Evolutionary conservation across 2,797 vertebrate species (phyloP).

Genomic region (Selene dorsalis): DNA sequence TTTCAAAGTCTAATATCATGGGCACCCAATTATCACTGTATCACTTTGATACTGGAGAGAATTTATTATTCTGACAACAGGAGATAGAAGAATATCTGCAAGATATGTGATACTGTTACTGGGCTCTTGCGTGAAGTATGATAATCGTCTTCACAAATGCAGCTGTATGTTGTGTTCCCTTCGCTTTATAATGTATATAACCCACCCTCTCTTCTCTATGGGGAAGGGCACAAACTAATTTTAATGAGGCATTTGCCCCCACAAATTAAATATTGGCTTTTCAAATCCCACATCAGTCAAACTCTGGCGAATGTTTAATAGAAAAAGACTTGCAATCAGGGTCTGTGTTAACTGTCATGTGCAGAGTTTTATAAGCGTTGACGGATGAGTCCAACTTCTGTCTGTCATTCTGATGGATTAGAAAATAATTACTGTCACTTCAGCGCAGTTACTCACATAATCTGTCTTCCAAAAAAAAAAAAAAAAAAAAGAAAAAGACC

Average conservation of each 20-base stretch:
- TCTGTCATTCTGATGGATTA: slow-evolving; percentile 59
- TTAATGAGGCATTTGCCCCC: slow-evolving; percentile 16
- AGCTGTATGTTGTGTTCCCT: background rate
- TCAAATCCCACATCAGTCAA: slow-evolving; percentile 36
- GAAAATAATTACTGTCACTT: slow-evolving; percentile 57
- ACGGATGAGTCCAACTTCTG: slow-evolving; percentile 47
- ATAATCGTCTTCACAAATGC: too few species aligned
- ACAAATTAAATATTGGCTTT: slow-evolving; percentile 43
- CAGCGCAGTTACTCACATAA: slow-evolving; percentile 26
- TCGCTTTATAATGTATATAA: background rate
- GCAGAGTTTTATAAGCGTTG: slow-evolving; percentile 32
- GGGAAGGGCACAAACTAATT: background rate
- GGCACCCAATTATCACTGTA: too few species aligned
- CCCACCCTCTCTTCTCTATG: background rate
- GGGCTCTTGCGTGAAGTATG: too few species aligned
- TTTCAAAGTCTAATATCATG: too few species aligned
- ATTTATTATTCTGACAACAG: too few species aligned
- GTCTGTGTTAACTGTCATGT: slow-evolving; percentile 49
- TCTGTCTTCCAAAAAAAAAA: slow-evolving; percentile 25
- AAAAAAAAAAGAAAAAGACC: background rate
- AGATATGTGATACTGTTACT: too few species aligned
- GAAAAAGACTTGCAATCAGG: slow-evolving; percentile 16
- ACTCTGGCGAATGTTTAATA: slow-evolving; percentile 6
- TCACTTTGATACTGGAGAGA: too few species aligned
- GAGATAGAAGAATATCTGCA: too few species aligned